These are phyloP conservation scores for Macaria liturata DNA, from an alignment of 2,888 invertebrate species.

Conservation along the genomic window DNA sequence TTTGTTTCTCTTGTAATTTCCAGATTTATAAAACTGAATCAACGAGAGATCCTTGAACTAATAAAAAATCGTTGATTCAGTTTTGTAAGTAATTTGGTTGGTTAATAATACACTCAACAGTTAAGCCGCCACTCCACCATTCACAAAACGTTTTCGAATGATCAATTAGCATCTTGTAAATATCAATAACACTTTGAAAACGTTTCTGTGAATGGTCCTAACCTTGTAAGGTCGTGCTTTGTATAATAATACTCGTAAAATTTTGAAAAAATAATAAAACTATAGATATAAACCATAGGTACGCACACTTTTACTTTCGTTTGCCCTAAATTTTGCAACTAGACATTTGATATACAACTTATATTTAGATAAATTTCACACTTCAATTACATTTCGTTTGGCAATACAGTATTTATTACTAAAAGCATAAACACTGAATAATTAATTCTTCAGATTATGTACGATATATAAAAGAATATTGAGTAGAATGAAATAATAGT, in stretches of 20 bases:
- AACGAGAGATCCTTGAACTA: too few species aligned
- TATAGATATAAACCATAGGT: too few species aligned
- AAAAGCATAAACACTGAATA: slow-evolving; percentile 14
- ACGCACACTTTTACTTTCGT: slow-evolving; percentile 1
- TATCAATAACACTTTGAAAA: not conserved
- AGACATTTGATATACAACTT: slow-evolving; percentile 5
- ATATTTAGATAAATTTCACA: slow-evolving; percentile 16
- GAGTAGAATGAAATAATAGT: slow-evolving; percentile 6
- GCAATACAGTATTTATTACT: slow-evolving; percentile 17
- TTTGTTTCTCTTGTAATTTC: too few species aligned
- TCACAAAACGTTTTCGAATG: too few species aligned
- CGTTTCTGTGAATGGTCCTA: not conserved
- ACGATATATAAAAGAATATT: slow-evolving; percentile 7
- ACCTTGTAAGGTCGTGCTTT: slow-evolving; percentile 2
- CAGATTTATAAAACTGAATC: too few species aligned
- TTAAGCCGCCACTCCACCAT: too few species aligned
- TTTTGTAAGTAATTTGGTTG: too few species aligned
- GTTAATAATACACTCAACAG: too few species aligned
- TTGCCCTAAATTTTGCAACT: slow-evolving; percentile 6
- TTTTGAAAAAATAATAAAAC: slow-evolving; percentile 5
- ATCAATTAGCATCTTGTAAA: too few species aligned
- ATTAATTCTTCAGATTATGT: slow-evolving; percentile 4
- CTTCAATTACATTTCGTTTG: slow-evolving; percentile 16
- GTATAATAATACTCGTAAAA: slow-evolving; percentile 2
- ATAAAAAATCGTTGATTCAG: too few species aligned